Conservation (phyloP, 2,888 invertebrate genomes). For the Thumatha senex region DNA sequence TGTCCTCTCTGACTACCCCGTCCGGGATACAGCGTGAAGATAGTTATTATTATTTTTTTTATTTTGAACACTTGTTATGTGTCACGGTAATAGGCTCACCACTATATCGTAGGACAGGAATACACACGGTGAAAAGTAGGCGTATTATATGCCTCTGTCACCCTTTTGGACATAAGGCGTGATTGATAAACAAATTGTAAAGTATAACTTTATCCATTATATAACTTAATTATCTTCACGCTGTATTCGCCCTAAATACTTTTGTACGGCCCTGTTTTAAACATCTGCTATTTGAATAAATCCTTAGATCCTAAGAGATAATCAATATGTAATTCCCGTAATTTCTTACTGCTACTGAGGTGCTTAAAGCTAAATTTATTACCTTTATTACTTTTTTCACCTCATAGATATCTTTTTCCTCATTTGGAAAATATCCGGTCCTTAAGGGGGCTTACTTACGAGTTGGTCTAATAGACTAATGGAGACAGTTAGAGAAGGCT, state of each 20-base stretch:
- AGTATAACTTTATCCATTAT: not conserved
- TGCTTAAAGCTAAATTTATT: not conserved
- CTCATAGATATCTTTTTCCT: not conserved
- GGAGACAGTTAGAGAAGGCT: not conserved
- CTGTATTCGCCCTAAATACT: not conserved
- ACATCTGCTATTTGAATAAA: not conserved
- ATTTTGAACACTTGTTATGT: no score
- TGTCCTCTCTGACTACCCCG: no score
- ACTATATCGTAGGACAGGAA: no score
- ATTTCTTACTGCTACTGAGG: not conserved
- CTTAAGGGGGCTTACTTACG: not conserved
- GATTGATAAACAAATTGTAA: not conserved
- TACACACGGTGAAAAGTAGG: no score
- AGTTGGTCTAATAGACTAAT: not conserved
- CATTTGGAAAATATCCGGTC: not conserved
- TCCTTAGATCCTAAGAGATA: slow-evolving; percentile 3
- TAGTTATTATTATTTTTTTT: no score
- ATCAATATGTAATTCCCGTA: slow-evolving; percentile 2
- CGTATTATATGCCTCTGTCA: no score
- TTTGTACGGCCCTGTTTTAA: not conserved
- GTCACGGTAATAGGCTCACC: no score
- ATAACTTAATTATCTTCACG: no score
- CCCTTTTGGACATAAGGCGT: no score
- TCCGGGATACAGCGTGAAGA: no score
- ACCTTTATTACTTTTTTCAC: slow-evolving; percentile 2